Conservation (phyloP, 1,140 invertebrate genomes). For the Schlechtendalia chinensis region DNA sequence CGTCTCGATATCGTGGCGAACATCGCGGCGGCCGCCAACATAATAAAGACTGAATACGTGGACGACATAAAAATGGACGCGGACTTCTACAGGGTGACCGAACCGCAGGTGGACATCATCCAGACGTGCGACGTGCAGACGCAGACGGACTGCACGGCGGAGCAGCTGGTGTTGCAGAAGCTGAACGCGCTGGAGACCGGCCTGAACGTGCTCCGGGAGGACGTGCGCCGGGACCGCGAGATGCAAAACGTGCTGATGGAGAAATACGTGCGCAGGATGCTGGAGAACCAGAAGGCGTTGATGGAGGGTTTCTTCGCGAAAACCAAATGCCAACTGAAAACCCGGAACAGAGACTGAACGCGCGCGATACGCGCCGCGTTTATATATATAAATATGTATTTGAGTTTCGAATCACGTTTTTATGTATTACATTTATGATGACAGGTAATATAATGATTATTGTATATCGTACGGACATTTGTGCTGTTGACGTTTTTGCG, state of each 20-base stretch:
- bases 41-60: constrained; percentile 21
- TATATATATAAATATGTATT: too few relatives aligned
- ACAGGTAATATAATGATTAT: too few relatives aligned
- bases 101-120: constrained; percentile 42
- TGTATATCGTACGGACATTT: too few relatives aligned
- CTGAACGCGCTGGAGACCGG: constrained; percentile 10
- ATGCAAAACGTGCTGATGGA: constrained; percentile 16
- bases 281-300: constrained; percentile 8
- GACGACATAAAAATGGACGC: constrained; percentile 21
- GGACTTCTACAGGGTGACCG: constrained; percentile 22
- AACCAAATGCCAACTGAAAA: background rate
- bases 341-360: constrained; percentile 3
- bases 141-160: background rate
- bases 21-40: background rate
- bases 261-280: background rate
- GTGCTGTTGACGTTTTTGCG: too few relatives aligned
- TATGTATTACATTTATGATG: too few relatives aligned
- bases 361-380: too few relatives aligned
- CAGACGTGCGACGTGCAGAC: constrained; percentile 22
- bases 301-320: constrained; percentile 17
- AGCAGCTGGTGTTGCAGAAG: constrained; percentile 1
- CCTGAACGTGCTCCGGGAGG: background rate
- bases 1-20: background rate
- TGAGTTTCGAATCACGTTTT: too few relatives aligned
- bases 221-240: background rate